Conservation (phyloP, 1,140 invertebrate genomes). For the Stegodyphus mimosarum region DNA sequence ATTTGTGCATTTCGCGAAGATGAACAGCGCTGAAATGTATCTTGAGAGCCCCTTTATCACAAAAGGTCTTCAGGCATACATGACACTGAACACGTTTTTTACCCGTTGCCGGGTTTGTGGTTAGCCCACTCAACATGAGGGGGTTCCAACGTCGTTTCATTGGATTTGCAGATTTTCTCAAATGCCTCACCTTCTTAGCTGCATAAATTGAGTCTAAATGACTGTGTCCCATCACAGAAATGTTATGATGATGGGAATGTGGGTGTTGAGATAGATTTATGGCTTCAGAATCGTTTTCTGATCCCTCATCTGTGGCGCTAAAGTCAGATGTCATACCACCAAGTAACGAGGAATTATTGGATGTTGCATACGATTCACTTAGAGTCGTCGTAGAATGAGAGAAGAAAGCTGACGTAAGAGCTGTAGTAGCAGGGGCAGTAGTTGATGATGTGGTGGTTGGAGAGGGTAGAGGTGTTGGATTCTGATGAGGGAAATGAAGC, state of each 20-base stretch:
- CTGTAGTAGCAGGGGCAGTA: slow-evolving; percentile 64
- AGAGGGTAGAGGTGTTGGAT: slow-evolving; percentile 65
- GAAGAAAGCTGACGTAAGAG: slow-evolving; percentile 63
- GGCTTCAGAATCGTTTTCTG: slow-evolving; percentile 63
- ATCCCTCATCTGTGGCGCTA: slow-evolving; percentile 59
- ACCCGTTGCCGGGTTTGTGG: slow-evolving; percentile 90
- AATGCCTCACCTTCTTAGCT: slow-evolving; percentile 70
- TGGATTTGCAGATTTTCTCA: slow-evolving; percentile 85
- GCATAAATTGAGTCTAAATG: slow-evolving; percentile 65
- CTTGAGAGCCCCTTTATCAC: slow-evolving; percentile 99
- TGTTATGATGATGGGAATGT: slow-evolving; percentile 14
- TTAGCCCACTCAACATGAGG: slow-evolving; percentile 86
- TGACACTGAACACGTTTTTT: slow-evolving; percentile 98
- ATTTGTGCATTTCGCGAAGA: slow-evolving; percentile 98
- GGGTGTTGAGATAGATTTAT: slow-evolving; percentile 63
- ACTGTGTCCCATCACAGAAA: slow-evolving; percentile 29
- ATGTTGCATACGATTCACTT: slow-evolving; percentile 23
- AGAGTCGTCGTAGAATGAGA: slow-evolving; percentile 66
- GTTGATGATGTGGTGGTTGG: slow-evolving; percentile 63
- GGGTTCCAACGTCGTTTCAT: slow-evolving; percentile 93
- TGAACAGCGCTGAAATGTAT: slow-evolving; percentile 99
- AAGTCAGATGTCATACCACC: slow-evolving; percentile 53
- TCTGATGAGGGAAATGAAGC: slow-evolving; percentile 33
- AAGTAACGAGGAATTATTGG: slow-evolving; percentile 29
- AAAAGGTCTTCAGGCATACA: slow-evolving; percentile 98